Evolutionary conservation across 2,113 vertebrate genomes (phyloP).

Genomic region (Catharus bicknelli): DNA sequence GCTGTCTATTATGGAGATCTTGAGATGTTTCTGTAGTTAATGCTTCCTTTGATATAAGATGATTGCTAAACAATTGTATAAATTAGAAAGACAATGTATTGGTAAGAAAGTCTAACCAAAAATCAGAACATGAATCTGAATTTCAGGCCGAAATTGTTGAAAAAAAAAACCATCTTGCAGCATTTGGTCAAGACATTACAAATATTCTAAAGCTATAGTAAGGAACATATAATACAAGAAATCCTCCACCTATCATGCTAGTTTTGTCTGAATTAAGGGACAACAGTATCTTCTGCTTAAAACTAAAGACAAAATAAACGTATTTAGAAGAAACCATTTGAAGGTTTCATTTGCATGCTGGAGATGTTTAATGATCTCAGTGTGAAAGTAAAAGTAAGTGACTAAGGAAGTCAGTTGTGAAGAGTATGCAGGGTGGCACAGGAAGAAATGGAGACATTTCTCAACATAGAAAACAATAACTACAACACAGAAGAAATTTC

Average conservation of each 20-base stretch:
- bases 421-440: neutral
- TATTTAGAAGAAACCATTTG: neutral
- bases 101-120: neutral
- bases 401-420: neutral
- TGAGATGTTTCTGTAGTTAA: neutral
- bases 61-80: neutral
- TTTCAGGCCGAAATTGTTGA: neutral
- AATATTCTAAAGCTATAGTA: neutral
- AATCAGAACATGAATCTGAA: neutral
- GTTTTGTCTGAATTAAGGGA: neutral
- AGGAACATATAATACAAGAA: neutral
- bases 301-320: neutral
- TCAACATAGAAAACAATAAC: neutral
- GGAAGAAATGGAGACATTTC: neutral
- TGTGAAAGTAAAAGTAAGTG: neutral
- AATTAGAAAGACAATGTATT: neutral
- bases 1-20: neutral
- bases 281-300: neutral
- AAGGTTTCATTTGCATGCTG: neutral
- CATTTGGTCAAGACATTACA: neutral
- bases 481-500: neutral
- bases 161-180: rapidly evolving
- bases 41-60: neutral
- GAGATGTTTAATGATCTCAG: neutral
- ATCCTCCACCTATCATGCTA: neutral